phyloP scores from a whole-genome alignment of 64 coral and sea anemone genomes.

The Catalaphyllia jardinei region DNA sequence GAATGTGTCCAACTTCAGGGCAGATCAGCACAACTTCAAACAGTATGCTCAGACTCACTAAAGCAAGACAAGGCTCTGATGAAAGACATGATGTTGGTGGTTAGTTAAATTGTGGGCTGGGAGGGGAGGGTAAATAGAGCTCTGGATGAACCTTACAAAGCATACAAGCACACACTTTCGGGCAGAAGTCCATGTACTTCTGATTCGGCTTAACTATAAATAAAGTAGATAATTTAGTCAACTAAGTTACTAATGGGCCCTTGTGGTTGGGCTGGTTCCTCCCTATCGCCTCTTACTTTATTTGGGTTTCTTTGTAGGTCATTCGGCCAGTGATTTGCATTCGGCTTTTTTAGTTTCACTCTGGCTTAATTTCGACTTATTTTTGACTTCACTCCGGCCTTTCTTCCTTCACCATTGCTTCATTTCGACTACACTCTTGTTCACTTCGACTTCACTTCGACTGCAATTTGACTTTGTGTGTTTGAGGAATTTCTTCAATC shows the following conservation, averaged over 20 bases:
- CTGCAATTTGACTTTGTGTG: neutral
- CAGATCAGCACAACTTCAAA: no score
- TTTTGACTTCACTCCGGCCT: neutral
- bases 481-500: neutral
- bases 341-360: neutral
- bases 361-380: neutral
- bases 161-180: conserved; percentile 27
- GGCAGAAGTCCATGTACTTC: conserved; percentile 14
- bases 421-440: no score
- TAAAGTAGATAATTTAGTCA: neutral
- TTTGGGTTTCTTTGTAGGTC: conserved; percentile 22
- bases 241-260: neutral
- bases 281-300: neutral
- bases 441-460: neutral
- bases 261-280: neutral
- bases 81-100: neutral
- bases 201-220: neutral
- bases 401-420: neutral
- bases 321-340: neutral
- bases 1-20: no score
- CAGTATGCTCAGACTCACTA: no score
- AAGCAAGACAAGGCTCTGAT: neutral
- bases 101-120: neutral
- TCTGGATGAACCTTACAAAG: conserved; percentile 36
- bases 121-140: neutral